Evolutionary conservation across 1,140 invertebrate species (phyloP), one percentile per base, ranked within the genome.

Genomic region (Centruroides vittatus): DNA sequence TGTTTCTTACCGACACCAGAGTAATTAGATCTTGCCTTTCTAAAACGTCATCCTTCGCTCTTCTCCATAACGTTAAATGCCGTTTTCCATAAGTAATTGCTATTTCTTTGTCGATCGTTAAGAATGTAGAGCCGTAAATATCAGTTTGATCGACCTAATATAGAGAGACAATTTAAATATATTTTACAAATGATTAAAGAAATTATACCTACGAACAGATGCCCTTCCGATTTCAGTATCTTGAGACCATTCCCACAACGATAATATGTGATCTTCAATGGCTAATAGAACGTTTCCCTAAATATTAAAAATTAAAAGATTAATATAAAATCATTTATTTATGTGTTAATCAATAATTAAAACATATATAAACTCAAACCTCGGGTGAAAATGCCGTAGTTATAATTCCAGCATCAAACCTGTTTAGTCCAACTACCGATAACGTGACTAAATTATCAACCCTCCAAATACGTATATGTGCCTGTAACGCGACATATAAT

Each of bases 391-490:
- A 97, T 0, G 88, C 87, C 0, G 95, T 80, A 6, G 89, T 89
- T 0, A 87, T 84, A 5, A 95, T 88, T 3, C 90, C 90, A 60
- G 87, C 81, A 68, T 94, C 88, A 70, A 95, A 86, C 70, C 93
- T 89, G 0, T 86, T 86, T 83, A 90, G 89, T 10, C 90, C 87
- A 64, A 94, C 90, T 10, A 95, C 87, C 70, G 92, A 89, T 7
- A 95, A 76, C 0, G 93, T 96, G 69, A 89, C 84, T 59, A 97
- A 76, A 23, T 87, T 93, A 69, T 93, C 87, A 0, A 89, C 89
- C 67, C 90, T 90, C 93, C 93, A 97, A 64, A 97, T 89, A 48
- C 92, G 80, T 8, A 97, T 87, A 70, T 95, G 92, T 1, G 92
- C 89, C 76, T 93, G 86, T 57, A 63, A 61, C 50, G 54, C 60